Conservation (phyloP, 92 coral and sea anemone genomes). For the Blastomussa wellsi region DNA sequence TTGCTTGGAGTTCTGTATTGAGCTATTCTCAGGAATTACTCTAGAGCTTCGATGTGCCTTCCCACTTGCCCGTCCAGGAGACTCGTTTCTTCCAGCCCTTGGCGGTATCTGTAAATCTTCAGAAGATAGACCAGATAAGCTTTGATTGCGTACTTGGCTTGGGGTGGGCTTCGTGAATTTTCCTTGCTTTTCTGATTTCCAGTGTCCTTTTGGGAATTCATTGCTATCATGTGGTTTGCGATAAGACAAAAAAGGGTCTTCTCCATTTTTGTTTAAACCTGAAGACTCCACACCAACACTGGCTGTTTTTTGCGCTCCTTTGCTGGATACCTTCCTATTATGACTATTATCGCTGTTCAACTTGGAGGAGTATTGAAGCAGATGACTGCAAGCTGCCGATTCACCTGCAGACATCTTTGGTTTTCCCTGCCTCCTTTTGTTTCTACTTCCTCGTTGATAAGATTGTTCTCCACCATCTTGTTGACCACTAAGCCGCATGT, state of each 20-base stretch:
- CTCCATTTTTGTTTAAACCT: background rate
- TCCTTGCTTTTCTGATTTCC: no score
- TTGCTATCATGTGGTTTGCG: no score
- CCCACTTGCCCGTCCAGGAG: no score
- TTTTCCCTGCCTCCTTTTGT: background rate
- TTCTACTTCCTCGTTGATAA: background rate
- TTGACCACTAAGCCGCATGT: background rate
- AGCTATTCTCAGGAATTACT: no score
- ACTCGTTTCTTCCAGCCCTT: no score
- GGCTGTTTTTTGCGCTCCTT: background rate
- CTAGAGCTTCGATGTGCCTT: no score
- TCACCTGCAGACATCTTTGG: background rate
- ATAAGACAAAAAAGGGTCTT: background rate
- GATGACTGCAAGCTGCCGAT: background rate
- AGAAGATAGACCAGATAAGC: no score
- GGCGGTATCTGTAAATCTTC: no score
- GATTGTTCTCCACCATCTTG: background rate
- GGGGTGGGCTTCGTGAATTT: no score
- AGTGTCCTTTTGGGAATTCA: no score
- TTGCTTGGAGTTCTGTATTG: background rate
- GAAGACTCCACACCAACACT: background rate
- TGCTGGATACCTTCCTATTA: background rate
- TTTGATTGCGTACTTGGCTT: no score
- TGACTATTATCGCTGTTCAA: background rate
- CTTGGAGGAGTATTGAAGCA: background rate